Base-by-base conservation (phyloP, 2,888 invertebrate genomes). In the Paralinhomoeus sp. region DNA sequence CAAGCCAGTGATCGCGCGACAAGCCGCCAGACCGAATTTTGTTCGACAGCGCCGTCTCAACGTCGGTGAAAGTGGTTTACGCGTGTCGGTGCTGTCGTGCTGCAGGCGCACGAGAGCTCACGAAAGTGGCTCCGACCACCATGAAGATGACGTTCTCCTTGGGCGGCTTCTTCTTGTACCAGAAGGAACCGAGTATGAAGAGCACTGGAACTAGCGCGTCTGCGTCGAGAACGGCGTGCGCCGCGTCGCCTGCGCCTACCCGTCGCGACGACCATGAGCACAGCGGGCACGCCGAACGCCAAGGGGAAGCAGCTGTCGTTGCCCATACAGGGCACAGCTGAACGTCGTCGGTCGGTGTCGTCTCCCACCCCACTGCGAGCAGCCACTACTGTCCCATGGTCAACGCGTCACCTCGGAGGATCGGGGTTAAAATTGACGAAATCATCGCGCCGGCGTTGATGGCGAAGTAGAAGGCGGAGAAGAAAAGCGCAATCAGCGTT, bases 401-500 rank as follows among this genome's bases (percentile, higher is more conserved):
- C 13, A 39, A 7, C 7, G 20, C 22, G 27, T 7, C 5, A 67
- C 68, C 75, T 56, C 89, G 73, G 13, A 91, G 65, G 41, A 84
- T 72, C 0, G 91, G 91, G 0, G 87, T 85, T 1, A 89, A 56
- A 50, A 80, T 74, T 0, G 81, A 84, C 0, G 85, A 84, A 42
- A 89, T 71, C 43, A 84, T 72, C 51, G 83, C 82, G 12, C 89
- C 89, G 12, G 67, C 56, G 63, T 89, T 91, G 58, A 91, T 89
- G 39, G 83, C 70, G 60, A 89, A 83, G 67, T 91, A 91, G 64
- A 89, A 91, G 1, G 87, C 67, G 0, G 87, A 87, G 67, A 91
- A 91, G 67, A 83, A 91, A 47, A 74, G 74, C 18, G 76, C 75
- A 47, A 87, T 67, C 59, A 80, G 76, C 53, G 67, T 68, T 53